These are phyloP conservation scores for Coleophora flavipennella DNA, from an alignment of 2,888 invertebrate genomes.

Conservation along the genomic window DNA sequence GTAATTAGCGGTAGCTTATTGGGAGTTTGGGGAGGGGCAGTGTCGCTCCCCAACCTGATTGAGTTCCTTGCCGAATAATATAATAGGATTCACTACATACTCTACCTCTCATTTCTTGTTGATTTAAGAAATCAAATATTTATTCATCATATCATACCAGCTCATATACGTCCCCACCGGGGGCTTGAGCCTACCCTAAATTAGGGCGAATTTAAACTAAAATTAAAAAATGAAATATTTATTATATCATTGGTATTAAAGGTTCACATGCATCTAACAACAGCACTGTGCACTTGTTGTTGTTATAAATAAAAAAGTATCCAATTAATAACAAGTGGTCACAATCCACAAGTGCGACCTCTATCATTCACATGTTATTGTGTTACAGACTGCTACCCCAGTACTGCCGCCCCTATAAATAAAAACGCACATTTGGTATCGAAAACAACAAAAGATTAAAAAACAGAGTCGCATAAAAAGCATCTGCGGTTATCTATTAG, in stretches of 20 bases:
- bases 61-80: conserved; percentile 35
- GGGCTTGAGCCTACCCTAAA: no score
- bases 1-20: conserved; percentile 63
- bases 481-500: conserved; percentile 71
- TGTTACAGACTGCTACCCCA: conserved; percentile 29
- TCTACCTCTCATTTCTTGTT: no score
- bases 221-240: no score
- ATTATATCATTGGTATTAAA: conserved; percentile 2
- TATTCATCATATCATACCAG: no score
- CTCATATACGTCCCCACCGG: no score
- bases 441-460: conserved; percentile 60
- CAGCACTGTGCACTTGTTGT: conserved; percentile 35
- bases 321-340: conserved; percentile 59
- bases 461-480: conserved; percentile 60
- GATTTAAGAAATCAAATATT: no score
- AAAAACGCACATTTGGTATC: conserved; percentile 64
- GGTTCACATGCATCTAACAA: conserved; percentile 12
- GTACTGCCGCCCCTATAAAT: conserved; percentile 50
- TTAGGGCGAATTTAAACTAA: no score
- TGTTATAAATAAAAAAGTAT: conserved; percentile 40
- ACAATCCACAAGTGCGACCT: conserved; percentile 47
- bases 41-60: conserved; percentile 41
- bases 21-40: conserved; percentile 30
- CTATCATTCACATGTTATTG: conserved; percentile 50
- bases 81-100: conserved; percentile 18